Percentiles rank a stretch among this genome's conserved stretches.
phyloP scores from a whole-genome alignment of 2,888 invertebrate species.

The Chaitophorus viminalis region DNA sequence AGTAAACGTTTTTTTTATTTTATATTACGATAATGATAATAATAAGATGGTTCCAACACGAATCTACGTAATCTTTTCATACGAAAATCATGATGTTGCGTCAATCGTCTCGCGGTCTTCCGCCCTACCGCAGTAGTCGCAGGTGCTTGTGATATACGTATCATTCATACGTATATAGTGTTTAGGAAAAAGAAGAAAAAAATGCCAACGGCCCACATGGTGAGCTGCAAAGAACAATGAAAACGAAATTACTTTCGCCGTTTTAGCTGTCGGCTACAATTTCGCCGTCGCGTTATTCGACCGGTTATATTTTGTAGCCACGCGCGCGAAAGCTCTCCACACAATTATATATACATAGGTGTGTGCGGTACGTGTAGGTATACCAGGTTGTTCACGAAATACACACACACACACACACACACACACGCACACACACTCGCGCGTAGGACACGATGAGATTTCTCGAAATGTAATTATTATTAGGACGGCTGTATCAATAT shows the following conservation, averaged over 20 bases:
- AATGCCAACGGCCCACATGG: neutral
- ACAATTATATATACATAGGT: neutral
- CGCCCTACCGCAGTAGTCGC: too few relatives aligned
- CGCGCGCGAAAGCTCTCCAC: constrained; percentile 28
- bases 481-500: neutral
- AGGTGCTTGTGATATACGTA: too few relatives aligned
- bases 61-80: too few relatives aligned
- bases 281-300: constrained; percentile 27
- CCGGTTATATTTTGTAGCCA: constrained; percentile 38
- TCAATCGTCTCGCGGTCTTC: too few relatives aligned
- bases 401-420: neutral
- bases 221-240: constrained; percentile 12
- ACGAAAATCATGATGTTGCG: too few relatives aligned
- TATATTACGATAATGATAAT: too few relatives aligned
- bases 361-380: neutral
- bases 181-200: neutral
- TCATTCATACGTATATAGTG: too few relatives aligned
- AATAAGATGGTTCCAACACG: too few relatives aligned
- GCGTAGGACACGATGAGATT: constrained; percentile 1
- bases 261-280: constrained; percentile 32
- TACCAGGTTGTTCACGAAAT: neutral
- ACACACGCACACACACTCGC: neutral
- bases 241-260: constrained; percentile 52
- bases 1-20: too few relatives aligned
- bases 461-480: constrained; percentile 30